These are phyloP conservation scores for Proteles cristata DNA, from an alignment of 2,113 vertebrate species.

Conservation along the genomic window DNA sequence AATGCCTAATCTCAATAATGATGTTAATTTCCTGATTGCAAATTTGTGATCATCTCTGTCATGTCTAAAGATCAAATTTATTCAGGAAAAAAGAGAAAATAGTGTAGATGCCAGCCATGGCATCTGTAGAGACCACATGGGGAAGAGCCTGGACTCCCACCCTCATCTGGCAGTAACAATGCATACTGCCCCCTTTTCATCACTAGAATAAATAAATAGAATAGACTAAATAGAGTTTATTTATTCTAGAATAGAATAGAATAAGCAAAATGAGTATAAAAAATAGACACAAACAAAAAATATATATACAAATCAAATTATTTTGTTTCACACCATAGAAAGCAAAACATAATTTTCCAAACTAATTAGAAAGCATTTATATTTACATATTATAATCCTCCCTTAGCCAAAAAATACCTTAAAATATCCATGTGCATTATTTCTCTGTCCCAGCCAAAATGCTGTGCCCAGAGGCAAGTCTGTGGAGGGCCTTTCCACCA, in stretches of 20 bases:
- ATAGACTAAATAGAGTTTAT: too few species aligned
- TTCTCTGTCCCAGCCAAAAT: slow-evolving; percentile 98
- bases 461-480: slow-evolving; percentile 93
- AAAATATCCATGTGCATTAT: slow-evolving; percentile 96
- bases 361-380: slow-evolving; percentile 11
- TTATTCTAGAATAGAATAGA: too few species aligned
- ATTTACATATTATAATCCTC: not conserved
- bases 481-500: slow-evolving; percentile 94
- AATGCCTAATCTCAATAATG: slow-evolving; percentile 47
- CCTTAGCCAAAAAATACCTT: slow-evolving; percentile 88
- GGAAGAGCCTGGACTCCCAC: not conserved
- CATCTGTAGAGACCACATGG: not conserved
- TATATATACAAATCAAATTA: not conserved
- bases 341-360: not conserved
- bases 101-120: not conserved
- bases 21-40: not conserved
- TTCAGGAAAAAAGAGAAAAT: not conserved
- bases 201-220: too few species aligned
- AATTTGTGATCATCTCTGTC: not conserved
- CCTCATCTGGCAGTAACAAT: not conserved
- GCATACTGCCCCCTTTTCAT: not conserved
- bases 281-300: not conserved
- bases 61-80: slow-evolving; percentile 3
- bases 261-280: not conserved
- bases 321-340: not conserved